Percentiles rank a stretch among this genome's conserved stretches.
These are phyloP conservation scores for Papilio xuthus DNA, from an alignment of 1,140 invertebrate genomes.

Conservation along the genomic window DNA sequence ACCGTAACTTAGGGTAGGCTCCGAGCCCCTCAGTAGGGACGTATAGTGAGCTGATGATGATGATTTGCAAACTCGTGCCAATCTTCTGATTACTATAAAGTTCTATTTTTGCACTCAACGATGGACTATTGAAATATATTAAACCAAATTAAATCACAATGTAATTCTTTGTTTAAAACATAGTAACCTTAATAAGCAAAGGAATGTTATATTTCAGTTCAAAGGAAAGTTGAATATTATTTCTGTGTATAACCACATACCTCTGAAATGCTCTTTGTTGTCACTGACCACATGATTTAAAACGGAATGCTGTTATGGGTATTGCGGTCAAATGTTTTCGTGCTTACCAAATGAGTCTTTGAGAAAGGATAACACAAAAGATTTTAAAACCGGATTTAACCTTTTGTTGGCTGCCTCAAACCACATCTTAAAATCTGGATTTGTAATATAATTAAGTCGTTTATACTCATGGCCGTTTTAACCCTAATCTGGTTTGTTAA, in stretches of 20 bases:
- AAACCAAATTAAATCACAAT: neutral
- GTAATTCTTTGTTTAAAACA: neutral
- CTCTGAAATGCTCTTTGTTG: conserved; percentile 42
- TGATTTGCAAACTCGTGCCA: too few species aligned
- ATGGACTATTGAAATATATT: neutral
- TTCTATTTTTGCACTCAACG: too few species aligned
- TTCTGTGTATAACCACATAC: conserved; percentile 38
- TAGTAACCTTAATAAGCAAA: neutral
- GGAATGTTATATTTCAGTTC: neutral
- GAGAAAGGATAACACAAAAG: conserved; percentile 30
- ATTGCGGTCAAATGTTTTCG: conserved; percentile 23
- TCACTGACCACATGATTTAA: conserved; percentile 38
- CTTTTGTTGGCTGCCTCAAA: neutral
- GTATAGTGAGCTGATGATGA: too few species aligned
- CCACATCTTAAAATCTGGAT: conserved; percentile 1
- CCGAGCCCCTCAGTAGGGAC: too few species aligned
- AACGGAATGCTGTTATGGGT: conserved; percentile 26
- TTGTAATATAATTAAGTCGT: neutral
- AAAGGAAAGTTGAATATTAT: conserved; percentile 34
- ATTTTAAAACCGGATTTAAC: conserved; percentile 7
- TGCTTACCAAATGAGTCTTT: conserved; percentile 34
- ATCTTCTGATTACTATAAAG: too few species aligned
- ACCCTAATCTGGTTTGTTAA: neutral
- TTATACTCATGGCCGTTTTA: neutral
- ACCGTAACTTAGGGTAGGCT: too few species aligned